Conservation (phyloP, 2,888 invertebrate genomes). For the Panorpa germanica region DNA sequence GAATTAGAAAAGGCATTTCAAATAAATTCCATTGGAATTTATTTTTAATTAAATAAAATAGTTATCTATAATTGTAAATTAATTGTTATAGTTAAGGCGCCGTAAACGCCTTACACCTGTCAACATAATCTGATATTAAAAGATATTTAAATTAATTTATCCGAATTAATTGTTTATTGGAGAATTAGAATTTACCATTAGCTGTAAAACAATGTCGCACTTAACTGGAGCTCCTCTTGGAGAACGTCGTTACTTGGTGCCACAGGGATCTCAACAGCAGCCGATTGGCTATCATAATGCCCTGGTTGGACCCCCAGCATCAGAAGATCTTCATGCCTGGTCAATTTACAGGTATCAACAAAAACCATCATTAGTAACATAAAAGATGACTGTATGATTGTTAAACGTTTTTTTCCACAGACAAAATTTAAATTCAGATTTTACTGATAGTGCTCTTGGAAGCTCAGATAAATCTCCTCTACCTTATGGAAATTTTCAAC, state of each 20-base stretch:
- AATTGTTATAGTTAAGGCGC: no score
- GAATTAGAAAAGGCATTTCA: no score
- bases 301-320: constrained; percentile 57
- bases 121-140: no score
- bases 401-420: constrained; percentile 26
- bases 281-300: constrained; percentile 32
- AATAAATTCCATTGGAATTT: no score
- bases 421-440: constrained; percentile 88
- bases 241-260: constrained; percentile 77
- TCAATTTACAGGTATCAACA: constrained; percentile 65
- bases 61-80: no score
- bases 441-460: constrained; percentile 84
- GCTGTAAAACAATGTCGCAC: no score
- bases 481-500: constrained; percentile 86
- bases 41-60: no score
- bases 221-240: constrained; percentile 30
- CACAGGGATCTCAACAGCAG: constrained; percentile 57
- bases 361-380: no score
- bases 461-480: constrained; percentile 84
- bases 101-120: no score
- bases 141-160: no score
- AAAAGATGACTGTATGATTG: neutral
- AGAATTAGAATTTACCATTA: no score
- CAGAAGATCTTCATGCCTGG: constrained; percentile 90
- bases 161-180: no score